A percentile compares a stretch with the other conserved stretches of the same genome.
phyloP scores from a whole-genome alignment of 2,888 invertebrate genomes.

The Pharmacophagus antenor region DNA sequence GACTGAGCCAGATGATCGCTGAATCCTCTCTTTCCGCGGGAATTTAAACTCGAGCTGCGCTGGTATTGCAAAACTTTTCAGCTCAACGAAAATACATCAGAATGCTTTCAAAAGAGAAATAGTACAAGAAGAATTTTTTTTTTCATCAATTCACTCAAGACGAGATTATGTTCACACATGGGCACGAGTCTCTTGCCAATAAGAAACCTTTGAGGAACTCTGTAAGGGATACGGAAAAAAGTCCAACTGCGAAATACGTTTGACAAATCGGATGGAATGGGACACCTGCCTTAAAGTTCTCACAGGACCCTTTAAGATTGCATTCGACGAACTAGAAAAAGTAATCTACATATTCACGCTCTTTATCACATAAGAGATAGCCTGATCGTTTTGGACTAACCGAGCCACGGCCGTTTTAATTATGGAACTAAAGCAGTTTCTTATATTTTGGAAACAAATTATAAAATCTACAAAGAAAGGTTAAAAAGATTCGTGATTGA shows the following conservation, averaged over 20 bases:
- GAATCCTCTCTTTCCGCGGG: slow-evolving; percentile 56
- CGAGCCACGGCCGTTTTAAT: too few species aligned
- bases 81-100: slow-evolving; percentile 77
- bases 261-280: slow-evolving; percentile 31
- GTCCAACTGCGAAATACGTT: slow-evolving; percentile 36
- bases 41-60: slow-evolving; percentile 67
- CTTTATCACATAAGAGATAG: slow-evolving; percentile 10
- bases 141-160: slow-evolving; percentile 48
- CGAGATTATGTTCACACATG: slow-evolving; percentile 66
- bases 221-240: slow-evolving; percentile 39
- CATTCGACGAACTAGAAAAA: slow-evolving; percentile 28
- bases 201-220: slow-evolving; percentile 60
- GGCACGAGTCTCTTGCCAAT: slow-evolving; percentile 50
- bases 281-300: slow-evolving; percentile 30
- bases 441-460: too few species aligned
- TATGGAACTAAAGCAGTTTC: background rate
- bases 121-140: slow-evolving; percentile 61
- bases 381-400: background rate
- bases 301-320: slow-evolving; percentile 28
- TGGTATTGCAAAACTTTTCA: slow-evolving; percentile 77
- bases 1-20: slow-evolving; percentile 67
- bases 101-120: slow-evolving; percentile 76
- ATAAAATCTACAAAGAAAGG: too few species aligned
- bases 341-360: slow-evolving; percentile 27
- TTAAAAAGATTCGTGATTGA: too few species aligned